Base-by-base conservation (phyloP, 2,113 vertebrate species). In the Myotis lucifugus region DNA sequence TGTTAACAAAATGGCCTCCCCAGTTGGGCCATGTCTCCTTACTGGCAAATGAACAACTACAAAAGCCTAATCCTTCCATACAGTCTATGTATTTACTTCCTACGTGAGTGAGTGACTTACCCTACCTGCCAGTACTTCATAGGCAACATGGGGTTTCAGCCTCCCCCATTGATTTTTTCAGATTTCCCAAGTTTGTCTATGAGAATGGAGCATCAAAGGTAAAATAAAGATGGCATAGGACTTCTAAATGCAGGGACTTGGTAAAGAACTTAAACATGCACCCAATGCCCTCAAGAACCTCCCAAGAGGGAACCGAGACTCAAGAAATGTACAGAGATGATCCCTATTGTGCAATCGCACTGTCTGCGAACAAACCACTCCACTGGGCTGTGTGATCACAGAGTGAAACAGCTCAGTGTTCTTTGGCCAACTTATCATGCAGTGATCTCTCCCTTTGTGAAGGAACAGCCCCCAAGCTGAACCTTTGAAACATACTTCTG, bases 1-100 rank as follows among this genome's bases (percentile, higher is more conserved):
- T 5, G 69, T 77, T n/a, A 61, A 42, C 6, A 52, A 46, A 88
- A 67, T 6, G 42, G 2, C 8, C 42, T 88, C 25, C 29, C 66
- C 4, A 73, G 2, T 52, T 64, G 56, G n/a, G 21, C 11, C 6
- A 0, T 21, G 4, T 88, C 19, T 83, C 18, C 13, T 5, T 56
- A 85, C 72, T 8, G 10, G 7, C 13, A 54, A 70, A 72, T 42
- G 27, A 85, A 67, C 1, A 73, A 12, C 7, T 18, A 0, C 21
- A 1, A 64, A 66, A 27, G 2, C 8, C 12, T 8, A 48, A 34
- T 61, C 10, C 0, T 4, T 17, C 50, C 18, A 6, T 1, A 5
- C 0, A 1, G 7, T 3, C n/a, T 73, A 3, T 0, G 3, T 29
- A 6, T 21, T 88, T 3, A 42, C 67, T 81, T 73, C 25, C 23